phyloP scores from a whole-genome alignment of 2,888 invertebrate species.

The Platycnemis pennipes region DNA sequence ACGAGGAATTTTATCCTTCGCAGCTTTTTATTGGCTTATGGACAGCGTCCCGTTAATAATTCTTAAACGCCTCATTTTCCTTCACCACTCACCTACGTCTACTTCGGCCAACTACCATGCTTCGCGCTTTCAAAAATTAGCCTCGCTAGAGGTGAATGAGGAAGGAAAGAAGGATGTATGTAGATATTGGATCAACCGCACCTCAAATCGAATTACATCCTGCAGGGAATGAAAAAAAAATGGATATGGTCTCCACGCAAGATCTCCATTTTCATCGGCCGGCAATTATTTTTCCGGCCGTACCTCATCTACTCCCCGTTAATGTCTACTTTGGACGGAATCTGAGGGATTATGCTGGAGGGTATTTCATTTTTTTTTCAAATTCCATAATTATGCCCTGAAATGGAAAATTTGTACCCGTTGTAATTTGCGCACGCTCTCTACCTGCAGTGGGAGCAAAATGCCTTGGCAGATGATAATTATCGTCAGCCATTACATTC shows the following conservation, averaged over 20 bases:
- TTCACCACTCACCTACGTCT: background rate
- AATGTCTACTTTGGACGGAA: background rate
- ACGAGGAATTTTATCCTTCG: background rate
- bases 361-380: no score
- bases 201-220: background rate
- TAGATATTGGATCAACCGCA: background rate
- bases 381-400: no score
- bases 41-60: background rate
- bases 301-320: background rate
- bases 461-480: no score
- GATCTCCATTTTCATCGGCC: background rate
- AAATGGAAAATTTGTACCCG: no score
- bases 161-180: background rate
- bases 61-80: background rate
- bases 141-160: background rate
- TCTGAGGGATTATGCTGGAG: background rate
- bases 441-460: no score
- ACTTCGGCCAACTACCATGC: background rate
- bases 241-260: background rate
- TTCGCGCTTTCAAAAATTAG: no score
- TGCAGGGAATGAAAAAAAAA: background rate
- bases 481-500: no score
- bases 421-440: no score
- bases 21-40: background rate
- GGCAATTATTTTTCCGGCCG: background rate